Base-by-base conservation (phyloP, 2,113 vertebrate genomes). In the Clarias batrachus region DNA sequence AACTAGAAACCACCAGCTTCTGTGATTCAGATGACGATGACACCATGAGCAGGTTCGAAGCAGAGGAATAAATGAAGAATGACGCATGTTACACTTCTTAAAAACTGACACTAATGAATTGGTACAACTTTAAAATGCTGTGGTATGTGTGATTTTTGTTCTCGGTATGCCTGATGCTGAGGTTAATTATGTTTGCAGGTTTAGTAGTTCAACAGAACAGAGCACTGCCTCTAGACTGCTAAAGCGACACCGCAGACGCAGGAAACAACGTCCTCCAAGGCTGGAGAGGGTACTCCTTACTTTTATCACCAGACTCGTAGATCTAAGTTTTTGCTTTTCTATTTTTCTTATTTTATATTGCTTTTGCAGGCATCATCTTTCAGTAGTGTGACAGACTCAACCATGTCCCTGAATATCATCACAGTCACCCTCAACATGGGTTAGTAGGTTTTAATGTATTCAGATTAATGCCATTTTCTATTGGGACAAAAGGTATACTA, bases 341-440 rank as follows among this genome's bases (percentile, higher is more conserved):
- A 37, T 19, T 87, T 48, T 16, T 37, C 30, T 54, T 30, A 21
- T 52, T 76, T 33, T 11, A 57, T 6, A 37, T 23, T 71, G 13
- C 70, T 63, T 54, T 66, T 87, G 0, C 85, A 97, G 96, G 94
- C 96, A 0, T 97, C 96, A 0, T 97, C 97, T 82, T 97, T 97
- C 92, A 97, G 97, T 92, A 97, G 97, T 0, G 96, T 97, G 88
- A 97, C 97, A 0, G 97, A 97, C 85, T 97, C 97, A 77, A 97
- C 97, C 0, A 97, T 97, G 97, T 97, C 96, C 56, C 90, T 97
- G 87, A 97, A 97, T 91, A 97, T 97, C 90, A 97, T 97, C 92
- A 97, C 97, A 0, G 96, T 97, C 89, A 97, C 97, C 0, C 95
- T 97, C 19, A 97, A 97, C 92, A 97, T 97, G 97, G 97, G 97